A percentile compares a stretch with the other conserved stretches of the same genome.
phyloP scores from a whole-genome alignment of 2,113 vertebrate species.

The Hassar affinis region DNA sequence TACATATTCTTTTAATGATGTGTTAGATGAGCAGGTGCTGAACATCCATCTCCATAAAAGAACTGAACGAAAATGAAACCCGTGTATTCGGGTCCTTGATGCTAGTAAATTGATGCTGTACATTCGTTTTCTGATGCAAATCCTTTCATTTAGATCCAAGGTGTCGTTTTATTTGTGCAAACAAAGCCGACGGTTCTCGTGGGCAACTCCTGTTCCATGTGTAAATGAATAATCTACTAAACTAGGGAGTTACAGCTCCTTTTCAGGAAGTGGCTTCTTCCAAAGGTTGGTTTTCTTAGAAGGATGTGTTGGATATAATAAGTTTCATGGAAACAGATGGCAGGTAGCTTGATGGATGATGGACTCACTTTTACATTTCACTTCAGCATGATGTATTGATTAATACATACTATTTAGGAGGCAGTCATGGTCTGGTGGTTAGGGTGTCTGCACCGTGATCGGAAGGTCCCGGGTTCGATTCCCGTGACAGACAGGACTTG shows the following conservation, averaged over 20 bases:
- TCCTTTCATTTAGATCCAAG: neutral
- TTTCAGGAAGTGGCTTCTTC: neutral
- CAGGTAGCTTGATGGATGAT: neutral
- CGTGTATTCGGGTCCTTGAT: neutral
- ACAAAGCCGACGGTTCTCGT: neutral
- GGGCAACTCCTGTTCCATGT: neutral
- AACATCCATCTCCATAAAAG: neutral
- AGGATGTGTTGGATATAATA: neutral
- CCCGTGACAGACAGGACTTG: too few relatives aligned
- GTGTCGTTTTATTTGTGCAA: neutral
- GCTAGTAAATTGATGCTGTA: neutral
- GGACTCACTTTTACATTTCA: neutral
- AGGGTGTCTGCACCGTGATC: too few relatives aligned
- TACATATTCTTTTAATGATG: neutral
- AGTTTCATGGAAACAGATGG: neutral
- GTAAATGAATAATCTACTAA: conserved; percentile 6
- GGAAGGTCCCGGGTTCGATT: too few relatives aligned
- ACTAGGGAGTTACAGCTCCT: neutral
- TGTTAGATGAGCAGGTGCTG: neutral
- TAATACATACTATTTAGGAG: neutral
- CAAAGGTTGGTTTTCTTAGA: neutral
- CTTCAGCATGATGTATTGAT: neutral
- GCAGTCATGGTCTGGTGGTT: too few relatives aligned
- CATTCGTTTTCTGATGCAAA: neutral
- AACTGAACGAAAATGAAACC: neutral